Conservation (phyloP, 1,140 invertebrate genomes). For the Drosophila malerkotliana region DNA sequence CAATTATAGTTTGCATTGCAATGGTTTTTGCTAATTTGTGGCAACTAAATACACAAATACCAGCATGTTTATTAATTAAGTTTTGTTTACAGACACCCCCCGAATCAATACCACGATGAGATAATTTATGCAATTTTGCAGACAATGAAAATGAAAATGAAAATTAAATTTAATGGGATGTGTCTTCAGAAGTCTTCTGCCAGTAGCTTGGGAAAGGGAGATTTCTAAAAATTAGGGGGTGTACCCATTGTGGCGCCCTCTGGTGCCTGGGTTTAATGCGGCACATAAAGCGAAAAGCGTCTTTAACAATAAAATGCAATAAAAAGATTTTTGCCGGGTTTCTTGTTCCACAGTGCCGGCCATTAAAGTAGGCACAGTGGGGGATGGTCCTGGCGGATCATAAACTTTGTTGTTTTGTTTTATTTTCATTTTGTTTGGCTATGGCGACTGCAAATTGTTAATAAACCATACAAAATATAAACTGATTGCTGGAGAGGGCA, state of each 20-base stretch:
- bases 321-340: slow-evolving; percentile 40
- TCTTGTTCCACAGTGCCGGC: slow-evolving; percentile 32
- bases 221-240: neutral
- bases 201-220: too few relatives aligned
- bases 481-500: slow-evolving; percentile 47
- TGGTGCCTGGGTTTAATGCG: slow-evolving; percentile 38
- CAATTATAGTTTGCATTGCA: neutral
- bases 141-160: too few relatives aligned
- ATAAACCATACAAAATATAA: slow-evolving; percentile 70
- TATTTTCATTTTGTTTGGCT: slow-evolving; percentile 12
- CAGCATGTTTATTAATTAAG: neutral
- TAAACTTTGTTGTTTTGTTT: slow-evolving; percentile 45
- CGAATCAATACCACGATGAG: neutral
- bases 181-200: too few relatives aligned
- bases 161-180: neutral
- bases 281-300: slow-evolving; percentile 44
- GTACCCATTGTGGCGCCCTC: neutral
- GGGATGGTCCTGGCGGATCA: slow-evolving; percentile 33
- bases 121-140: neutral
- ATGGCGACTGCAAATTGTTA: slow-evolving; percentile 56
- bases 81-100: neutral
- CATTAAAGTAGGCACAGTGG: slow-evolving; percentile 32
- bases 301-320: slow-evolving; percentile 60
- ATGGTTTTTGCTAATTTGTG: neutral
- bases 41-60: neutral